Conservation (phyloP, 2,113 vertebrate genomes). For the Bubalus kerabau region DNA sequence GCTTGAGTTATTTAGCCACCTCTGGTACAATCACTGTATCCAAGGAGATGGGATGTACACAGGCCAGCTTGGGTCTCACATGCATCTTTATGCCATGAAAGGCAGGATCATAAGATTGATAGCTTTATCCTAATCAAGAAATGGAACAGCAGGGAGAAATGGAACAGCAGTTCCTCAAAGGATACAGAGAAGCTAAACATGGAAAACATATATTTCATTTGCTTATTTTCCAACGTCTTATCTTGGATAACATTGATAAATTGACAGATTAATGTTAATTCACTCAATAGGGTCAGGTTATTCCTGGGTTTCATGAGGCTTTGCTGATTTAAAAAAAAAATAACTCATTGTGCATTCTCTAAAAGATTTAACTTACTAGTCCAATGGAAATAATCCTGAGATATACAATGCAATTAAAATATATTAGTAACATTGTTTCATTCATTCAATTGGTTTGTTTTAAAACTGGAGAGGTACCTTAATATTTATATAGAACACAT, state of each 20-base stretch:
- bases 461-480: neutral
- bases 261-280: neutral
- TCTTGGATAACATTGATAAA: neutral
- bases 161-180: neutral
- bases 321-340: neutral
- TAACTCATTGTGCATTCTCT: neutral
- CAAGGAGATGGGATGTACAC: neutral
- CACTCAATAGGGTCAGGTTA: neutral
- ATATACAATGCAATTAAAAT: neutral
- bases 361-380: neutral
- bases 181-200: neutral
- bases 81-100: neutral
- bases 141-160: neutral
- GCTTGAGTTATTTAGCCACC: neutral
- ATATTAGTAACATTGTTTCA: neutral
- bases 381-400: neutral
- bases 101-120: neutral
- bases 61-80: neutral
- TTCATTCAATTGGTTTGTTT: neutral
- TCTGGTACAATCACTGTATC: neutral
- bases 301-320: neutral
- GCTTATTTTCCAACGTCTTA: neutral
- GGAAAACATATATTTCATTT: neutral
- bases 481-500: neutral
- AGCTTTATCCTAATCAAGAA: neutral